Evolutionary conservation across 2,888 invertebrate genomes (phyloP).

Genomic region (Ichneumon xanthorius): DNA sequence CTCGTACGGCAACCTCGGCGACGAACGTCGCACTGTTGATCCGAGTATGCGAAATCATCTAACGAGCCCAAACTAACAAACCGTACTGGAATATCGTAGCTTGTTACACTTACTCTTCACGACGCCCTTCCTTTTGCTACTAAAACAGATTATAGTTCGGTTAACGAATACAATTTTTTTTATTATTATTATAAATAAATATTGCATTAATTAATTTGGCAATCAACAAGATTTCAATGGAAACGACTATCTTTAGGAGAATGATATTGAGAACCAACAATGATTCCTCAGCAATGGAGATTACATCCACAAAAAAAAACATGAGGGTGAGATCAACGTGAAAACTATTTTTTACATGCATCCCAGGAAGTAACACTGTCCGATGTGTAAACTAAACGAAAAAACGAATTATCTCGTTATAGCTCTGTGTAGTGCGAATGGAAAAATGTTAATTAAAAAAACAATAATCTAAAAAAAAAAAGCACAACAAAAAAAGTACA

Average conservation of each 20-base stretch:
- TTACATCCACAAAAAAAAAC: constrained; percentile 44
- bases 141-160: constrained; percentile 44
- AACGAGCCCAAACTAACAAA: constrained; percentile 28
- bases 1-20: background rate
- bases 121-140: constrained; percentile 58
- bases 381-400: constrained; percentile 55
- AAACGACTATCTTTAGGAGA: constrained; percentile 63
- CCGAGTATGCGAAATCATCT: background rate
- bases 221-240: constrained; percentile 61
- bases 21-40: background rate
- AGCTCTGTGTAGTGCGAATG: constrained; percentile 66
- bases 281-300: constrained; percentile 61
- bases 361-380: constrained; percentile 63
- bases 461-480: constrained; percentile 2
- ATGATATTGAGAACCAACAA: constrained; percentile 54
- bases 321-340: constrained; percentile 57
- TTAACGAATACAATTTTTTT: constrained; percentile 21
- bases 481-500: constrained; percentile 13
- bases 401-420: constrained; percentile 53
- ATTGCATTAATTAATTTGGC: constrained; percentile 40
- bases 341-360: constrained; percentile 67
- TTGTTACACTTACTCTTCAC: constrained; percentile 33
- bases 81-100: constrained; percentile 30
- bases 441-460: constrained; percentile 24
- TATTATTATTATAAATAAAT: background rate